Conservation (phyloP, 2,888 invertebrate species). For the Folsomia manolachei region DNA sequence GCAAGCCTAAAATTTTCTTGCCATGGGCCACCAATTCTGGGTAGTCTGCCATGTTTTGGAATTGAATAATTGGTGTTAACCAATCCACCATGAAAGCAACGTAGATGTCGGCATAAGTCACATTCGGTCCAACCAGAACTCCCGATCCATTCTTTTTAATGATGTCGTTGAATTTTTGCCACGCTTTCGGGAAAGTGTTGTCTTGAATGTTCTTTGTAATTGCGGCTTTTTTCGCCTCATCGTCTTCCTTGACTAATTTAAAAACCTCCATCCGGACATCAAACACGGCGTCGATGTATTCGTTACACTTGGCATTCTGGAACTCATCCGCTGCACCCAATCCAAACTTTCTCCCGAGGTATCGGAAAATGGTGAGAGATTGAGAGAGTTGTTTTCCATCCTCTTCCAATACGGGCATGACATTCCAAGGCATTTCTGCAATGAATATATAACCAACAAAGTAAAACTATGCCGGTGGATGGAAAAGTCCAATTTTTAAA, state of each 20-base stretch:
- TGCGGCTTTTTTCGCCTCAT: conserved; percentile 14
- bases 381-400: conserved; percentile 29
- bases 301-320: conserved; percentile 26
- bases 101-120: conserved; percentile 31
- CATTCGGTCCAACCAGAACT: conserved; percentile 19
- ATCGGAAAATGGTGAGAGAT: conserved; percentile 24
- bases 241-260: conserved; percentile 14
- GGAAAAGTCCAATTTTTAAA: neutral
- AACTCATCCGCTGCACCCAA: conserved; percentile 19
- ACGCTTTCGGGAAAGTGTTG: neutral
- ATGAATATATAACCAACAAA: no score
- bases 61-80: neutral
- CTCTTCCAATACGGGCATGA: conserved; percentile 29
- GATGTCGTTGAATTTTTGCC: conserved; percentile 22
- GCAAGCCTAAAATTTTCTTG: conserved; percentile 1
- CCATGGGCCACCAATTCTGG: neutral
- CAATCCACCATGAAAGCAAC: conserved; percentile 5
- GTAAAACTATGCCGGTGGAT: no score
- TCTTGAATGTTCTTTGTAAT: neutral
- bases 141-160: conserved; percentile 23
- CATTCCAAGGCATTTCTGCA: conserved; percentile 30
- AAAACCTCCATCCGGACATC: conserved; percentile 17
- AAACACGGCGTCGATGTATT: conserved; percentile 28
- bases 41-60: neutral
- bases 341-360: conserved; percentile 20